These are phyloP conservation scores for Excalfactoria chinensis DNA, from an alignment of 2,113 vertebrate genomes.

Conservation along the genomic window DNA sequence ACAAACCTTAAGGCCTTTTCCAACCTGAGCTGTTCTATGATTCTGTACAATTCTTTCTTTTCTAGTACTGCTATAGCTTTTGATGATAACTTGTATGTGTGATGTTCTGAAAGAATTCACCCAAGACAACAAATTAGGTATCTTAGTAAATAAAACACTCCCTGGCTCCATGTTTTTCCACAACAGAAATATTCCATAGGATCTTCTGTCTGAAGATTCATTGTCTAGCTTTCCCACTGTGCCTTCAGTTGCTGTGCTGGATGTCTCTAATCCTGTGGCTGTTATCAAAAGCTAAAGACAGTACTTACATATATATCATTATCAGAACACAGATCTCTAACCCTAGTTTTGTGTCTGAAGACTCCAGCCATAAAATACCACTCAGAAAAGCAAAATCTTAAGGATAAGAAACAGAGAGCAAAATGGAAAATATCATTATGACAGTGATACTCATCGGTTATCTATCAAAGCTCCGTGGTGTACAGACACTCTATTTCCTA, in stretches of 20 bases:
- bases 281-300: not conserved
- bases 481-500: not conserved
- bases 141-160: not conserved
- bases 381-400: not conserved
- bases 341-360: not conserved
- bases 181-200: not conserved
- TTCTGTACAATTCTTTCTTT: not conserved
- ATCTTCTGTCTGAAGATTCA: not conserved
- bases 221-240: not conserved
- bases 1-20: no score
- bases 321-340: not conserved
- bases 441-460: not conserved
- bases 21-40: no score
- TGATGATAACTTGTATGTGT: not conserved
- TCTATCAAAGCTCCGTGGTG: not conserved
- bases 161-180: not conserved
- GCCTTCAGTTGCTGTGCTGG: not conserved
- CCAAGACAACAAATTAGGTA: not conserved
- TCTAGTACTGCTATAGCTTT: not conserved
- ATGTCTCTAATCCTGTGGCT: not conserved
- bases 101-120: not conserved
- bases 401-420: not conserved
- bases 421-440: not conserved
- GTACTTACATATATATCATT: not conserved
- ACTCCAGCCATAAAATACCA: not conserved